phyloP scores from a whole-genome alignment of 2,113 vertebrate genomes.

The Rhabdornis inornatus region DNA sequence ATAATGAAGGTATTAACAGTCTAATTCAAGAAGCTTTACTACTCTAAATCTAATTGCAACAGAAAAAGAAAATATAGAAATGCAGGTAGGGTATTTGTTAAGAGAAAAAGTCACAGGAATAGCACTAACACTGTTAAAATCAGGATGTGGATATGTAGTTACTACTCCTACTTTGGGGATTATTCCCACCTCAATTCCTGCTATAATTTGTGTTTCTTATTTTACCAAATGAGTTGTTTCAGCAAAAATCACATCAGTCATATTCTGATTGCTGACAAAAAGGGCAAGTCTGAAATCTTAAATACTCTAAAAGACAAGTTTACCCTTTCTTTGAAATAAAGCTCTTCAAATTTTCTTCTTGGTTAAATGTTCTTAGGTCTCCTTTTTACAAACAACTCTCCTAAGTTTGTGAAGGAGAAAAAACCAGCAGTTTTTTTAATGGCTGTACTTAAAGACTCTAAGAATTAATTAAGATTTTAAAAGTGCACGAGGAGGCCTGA shows the following conservation, averaged over 20 bases:
- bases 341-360: neutral
- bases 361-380: neutral
- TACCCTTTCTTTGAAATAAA: neutral
- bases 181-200: neutral
- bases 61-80: neutral
- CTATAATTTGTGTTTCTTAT: neutral
- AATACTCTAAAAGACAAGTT: neutral
- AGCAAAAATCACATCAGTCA: neutral
- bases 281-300: neutral
- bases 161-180: neutral
- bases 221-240: neutral
- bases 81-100: neutral
- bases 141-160: fast-evolving
- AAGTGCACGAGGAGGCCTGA: neutral
- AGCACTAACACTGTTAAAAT: neutral
- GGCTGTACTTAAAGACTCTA: neutral
- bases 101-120: neutral
- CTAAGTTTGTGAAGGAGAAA: neutral
- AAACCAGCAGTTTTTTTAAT: neutral
- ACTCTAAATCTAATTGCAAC: neutral
- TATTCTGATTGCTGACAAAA: neutral
- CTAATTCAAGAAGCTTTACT: neutral
- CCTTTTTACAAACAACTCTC: neutral
- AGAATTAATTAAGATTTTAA: conserved; percentile 10
- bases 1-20: neutral